Conservation (phyloP, 2,888 invertebrate genomes). For the Erpobdella octoculata region DNA sequence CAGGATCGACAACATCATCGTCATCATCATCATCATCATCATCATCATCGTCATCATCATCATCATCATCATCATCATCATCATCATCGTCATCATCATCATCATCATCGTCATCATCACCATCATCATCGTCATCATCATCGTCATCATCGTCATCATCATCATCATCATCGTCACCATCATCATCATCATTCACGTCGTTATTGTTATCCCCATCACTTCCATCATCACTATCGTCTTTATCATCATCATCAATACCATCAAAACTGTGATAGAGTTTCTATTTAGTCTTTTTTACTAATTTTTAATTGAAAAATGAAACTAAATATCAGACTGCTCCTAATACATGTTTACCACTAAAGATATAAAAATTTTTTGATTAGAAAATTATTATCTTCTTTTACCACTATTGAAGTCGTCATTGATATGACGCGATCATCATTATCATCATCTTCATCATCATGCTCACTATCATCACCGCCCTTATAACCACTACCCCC, state of each 20-base stretch:
- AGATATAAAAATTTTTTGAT: too few species aligned
- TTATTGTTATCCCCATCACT: neutral
- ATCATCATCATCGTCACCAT: neutral
- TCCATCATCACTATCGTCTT: neutral
- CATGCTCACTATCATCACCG: too few species aligned
- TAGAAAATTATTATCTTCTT: too few species aligned
- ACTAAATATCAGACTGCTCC: too few species aligned
- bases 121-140: neutral
- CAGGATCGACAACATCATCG: neutral
- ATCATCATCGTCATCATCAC: neutral
- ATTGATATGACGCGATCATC: too few species aligned
- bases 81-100: neutral
- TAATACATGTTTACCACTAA: too few species aligned
- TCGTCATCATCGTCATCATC: neutral
- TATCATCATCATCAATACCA: neutral
- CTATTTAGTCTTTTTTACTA: too few species aligned
- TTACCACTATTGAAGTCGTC: too few species aligned
- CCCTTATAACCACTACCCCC: too few species aligned
- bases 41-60: neutral
- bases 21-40: neutral
- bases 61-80: neutral
- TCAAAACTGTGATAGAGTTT: neutral
- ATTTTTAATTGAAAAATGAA: too few species aligned
- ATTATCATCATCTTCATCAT: too few species aligned
- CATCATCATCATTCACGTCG: neutral